Evolutionary conservation across 2,888 invertebrate genomes (phyloP).

Genomic region (Aplocera efformata): DNA sequence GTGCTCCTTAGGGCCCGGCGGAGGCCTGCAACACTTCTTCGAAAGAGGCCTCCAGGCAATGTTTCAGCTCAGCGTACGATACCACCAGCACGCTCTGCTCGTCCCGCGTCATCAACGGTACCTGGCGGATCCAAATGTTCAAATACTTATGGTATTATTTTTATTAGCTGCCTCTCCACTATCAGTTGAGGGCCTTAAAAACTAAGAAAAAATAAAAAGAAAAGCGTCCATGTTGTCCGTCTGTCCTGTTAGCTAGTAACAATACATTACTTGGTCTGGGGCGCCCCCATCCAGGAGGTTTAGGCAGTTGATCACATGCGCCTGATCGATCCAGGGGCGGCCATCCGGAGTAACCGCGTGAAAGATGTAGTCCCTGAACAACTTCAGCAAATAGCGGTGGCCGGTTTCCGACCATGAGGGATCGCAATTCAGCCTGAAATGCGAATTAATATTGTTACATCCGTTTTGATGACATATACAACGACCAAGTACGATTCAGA

Average conservation of each 20-base stretch:
- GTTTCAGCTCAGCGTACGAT: conserved; percentile 96
- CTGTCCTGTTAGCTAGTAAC: too few species aligned
- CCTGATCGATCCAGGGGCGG: conserved; percentile 97
- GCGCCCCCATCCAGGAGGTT: conserved; percentile 95
- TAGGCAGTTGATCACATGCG: conserved; percentile 95
- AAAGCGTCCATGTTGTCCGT: too few species aligned
- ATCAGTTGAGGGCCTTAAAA: too few species aligned
- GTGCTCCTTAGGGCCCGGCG: conserved; percentile 20
- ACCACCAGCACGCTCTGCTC: conserved; percentile 98
- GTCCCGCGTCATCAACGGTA: conserved; percentile 97
- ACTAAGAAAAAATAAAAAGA: too few species aligned
- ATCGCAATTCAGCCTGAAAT: conserved; percentile 92
- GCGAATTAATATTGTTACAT: conserved; percentile 5
- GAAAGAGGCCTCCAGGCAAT: conserved; percentile 96
- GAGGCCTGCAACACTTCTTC: conserved; percentile 85
- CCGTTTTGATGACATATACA: too few species aligned
- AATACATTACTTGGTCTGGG: conserved; percentile 89
- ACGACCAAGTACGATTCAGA: too few species aligned
- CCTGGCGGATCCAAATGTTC: too few species aligned
- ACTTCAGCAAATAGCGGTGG: conserved; percentile 97
- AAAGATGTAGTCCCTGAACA: conserved; percentile 98
- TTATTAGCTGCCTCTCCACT: too few species aligned
- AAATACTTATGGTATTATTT: too few species aligned
- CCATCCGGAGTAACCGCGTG: conserved; percentile 97
- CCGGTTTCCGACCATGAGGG: conserved; percentile 98